phyloP scores from a whole-genome alignment of 2,888 invertebrate genomes.

The Eugnorisma glareosa region DNA sequence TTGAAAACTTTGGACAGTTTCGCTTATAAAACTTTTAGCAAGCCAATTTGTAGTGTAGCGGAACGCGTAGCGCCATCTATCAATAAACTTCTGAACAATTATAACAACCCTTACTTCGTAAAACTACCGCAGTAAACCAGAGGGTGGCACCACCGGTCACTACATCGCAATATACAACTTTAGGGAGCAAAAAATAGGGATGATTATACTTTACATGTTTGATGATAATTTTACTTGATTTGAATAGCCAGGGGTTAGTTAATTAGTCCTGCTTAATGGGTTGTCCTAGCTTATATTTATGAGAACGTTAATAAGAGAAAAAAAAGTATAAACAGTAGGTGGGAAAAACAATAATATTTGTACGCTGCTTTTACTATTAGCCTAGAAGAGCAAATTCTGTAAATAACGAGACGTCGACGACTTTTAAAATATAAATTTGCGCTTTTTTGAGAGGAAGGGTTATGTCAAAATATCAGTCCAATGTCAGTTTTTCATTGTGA shows the following conservation, averaged over 20 bases:
- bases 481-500: too few species aligned
- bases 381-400: too few species aligned
- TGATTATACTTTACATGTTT: neutral
- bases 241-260: neutral
- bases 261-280: neutral
- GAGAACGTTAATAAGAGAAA: too few species aligned
- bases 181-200: accelerated
- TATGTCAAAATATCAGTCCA: too few species aligned
- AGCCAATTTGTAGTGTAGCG: neutral
- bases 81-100: slow-evolving; percentile 7
- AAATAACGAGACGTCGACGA: too few species aligned
- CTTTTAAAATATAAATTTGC: too few species aligned
- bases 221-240: neutral
- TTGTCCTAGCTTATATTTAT: too few species aligned
- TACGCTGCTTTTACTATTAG: too few species aligned
- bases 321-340: too few species aligned
- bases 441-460: too few species aligned
- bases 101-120: slow-evolving; percentile 17
- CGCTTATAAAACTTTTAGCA: neutral
- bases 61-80: slow-evolving; percentile 63
- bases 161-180: neutral
- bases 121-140: slow-evolving; percentile 15
- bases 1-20: slow-evolving; percentile 4
- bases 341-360: too few species aligned
- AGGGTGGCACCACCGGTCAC: slow-evolving; percentile 52